phyloP scores from a whole-genome alignment of 2,797 vertebrate species.

The Todus mexicanus region DNA sequence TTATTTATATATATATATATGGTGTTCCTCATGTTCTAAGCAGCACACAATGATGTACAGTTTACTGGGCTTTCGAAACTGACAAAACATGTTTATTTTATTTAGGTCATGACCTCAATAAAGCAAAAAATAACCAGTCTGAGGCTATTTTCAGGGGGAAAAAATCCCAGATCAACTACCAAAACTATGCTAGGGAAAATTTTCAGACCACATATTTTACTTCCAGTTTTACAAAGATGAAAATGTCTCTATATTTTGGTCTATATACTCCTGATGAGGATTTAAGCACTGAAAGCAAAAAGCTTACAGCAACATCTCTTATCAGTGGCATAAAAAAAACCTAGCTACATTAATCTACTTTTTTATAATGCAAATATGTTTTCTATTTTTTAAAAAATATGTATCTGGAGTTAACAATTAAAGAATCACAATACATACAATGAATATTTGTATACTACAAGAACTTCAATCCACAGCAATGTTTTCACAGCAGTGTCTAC shows the following conservation, averaged over 20 bases:
- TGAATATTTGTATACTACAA: not conserved
- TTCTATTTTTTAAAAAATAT: not conserved
- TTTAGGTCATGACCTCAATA: conserved; percentile 3
- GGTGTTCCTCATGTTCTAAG: not conserved
- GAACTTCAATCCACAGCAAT: not conserved
- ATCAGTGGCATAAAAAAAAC: not conserved
- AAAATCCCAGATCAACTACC: not conserved
- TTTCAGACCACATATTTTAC: not conserved
- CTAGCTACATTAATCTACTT: not conserved
- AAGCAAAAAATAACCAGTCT: not conserved
- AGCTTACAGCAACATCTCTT: not conserved
- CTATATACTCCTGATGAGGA: not conserved
- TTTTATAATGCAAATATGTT: not conserved
- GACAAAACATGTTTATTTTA: not conserved
- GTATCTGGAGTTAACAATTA: not conserved
- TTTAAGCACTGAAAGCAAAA: not conserved
- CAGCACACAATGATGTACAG: not conserved
- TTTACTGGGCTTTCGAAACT: not conserved
- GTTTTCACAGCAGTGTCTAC: not conserved
- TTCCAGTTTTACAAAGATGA: not conserved
- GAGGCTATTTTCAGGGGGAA: not conserved
- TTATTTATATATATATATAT: not conserved
- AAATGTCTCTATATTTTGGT: not conserved
- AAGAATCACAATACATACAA: not conserved
- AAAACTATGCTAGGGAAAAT: not conserved